A percentile compares a stretch with the other conserved stretches of the same genome.
Evolutionary conservation across 2,888 invertebrate species (phyloP).

Genomic region (Phengaris alcon): DNA sequence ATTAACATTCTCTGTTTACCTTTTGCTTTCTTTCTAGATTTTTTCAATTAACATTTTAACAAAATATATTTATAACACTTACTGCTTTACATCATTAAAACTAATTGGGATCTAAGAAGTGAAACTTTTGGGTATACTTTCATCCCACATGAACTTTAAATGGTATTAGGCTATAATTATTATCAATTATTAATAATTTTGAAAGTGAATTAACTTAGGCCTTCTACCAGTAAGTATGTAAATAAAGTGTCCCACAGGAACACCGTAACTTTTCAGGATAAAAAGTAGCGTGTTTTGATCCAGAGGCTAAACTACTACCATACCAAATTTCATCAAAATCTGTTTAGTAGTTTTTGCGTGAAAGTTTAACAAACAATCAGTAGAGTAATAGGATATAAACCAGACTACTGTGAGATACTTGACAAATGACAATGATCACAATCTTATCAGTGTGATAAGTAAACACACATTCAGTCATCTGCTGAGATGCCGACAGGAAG

Average conservation of each 20-base stretch:
- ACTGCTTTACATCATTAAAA: not conserved
- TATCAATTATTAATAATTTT: too few species aligned
- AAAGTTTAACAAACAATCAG: too few species aligned
- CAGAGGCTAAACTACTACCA: too few species aligned
- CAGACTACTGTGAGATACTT: not conserved
- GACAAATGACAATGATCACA: constrained; percentile 15
- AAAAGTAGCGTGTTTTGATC: too few species aligned
- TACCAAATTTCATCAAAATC: too few species aligned
- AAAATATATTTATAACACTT: not conserved
- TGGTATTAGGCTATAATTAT: not conserved
- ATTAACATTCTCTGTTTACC: not conserved
- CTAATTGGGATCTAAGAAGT: not conserved
- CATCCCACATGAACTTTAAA: not conserved
- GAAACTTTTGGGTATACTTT: not conserved
- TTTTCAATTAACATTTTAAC: not conserved
- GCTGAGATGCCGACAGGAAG: constrained; percentile 24
- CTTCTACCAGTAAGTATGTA: too few species aligned
- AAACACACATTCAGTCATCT: constrained; percentile 10
- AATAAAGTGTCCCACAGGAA: too few species aligned
- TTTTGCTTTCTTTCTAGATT: not conserved
- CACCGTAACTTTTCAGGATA: too few species aligned
- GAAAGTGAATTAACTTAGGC: too few species aligned
- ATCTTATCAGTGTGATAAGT: constrained; percentile 23
- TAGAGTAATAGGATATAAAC: not conserved
- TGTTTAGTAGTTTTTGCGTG: too few species aligned